A percentile compares a stretch with the other conserved stretches of the same genome.
phyloP scores from a whole-genome alignment of 2,797 vertebrate genomes.

The Gouania willdenowi region DNA sequence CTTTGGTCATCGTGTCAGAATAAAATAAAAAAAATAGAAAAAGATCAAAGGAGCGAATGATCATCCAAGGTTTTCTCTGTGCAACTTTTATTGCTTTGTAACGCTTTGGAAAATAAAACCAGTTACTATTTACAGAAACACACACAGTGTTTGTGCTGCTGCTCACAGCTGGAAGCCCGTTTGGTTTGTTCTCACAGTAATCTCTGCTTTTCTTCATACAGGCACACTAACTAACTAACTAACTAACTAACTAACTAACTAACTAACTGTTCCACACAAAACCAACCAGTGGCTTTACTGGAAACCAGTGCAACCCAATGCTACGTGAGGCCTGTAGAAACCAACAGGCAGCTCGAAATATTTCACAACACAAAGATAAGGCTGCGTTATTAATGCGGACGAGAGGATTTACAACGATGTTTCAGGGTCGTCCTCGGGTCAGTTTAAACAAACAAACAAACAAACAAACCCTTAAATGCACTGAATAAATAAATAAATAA shows the following conservation, averaged over 20 bases:
- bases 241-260: too few relatives aligned
- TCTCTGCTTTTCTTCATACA: slow-evolving; percentile 34
- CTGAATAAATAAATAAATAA: too few relatives aligned
- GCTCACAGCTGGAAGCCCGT: slow-evolving; percentile 57
- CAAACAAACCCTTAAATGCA: too few relatives aligned
- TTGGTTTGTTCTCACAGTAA: background rate
- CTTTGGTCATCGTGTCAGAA: too few relatives aligned
- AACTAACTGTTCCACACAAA: too few relatives aligned
- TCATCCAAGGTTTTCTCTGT: slow-evolving; percentile 55
- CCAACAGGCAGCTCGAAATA: slow-evolving; percentile 51
- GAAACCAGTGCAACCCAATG: slow-evolving; percentile 40
- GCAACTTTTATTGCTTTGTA: slow-evolving; percentile 66
- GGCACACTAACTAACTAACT: too few relatives aligned
- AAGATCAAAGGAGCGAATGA: slow-evolving; percentile 9
- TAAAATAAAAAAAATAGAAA: slow-evolving; percentile 1
- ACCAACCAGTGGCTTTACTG: slow-evolving; percentile 60
- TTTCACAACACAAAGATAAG: too few relatives aligned
- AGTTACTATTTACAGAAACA: slow-evolving; percentile 3
- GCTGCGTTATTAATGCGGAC: too few relatives aligned
- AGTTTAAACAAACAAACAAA: too few relatives aligned
- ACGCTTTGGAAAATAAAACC: slow-evolving; percentile 35
- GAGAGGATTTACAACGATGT: too few relatives aligned
- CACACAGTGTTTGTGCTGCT: slow-evolving; percentile 50
- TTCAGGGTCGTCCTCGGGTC: too few relatives aligned
- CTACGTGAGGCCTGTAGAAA: slow-evolving; percentile 54